phyloP scores from a whole-genome alignment of 1,140 invertebrate genomes.

The Ceratina australensis region DNA sequence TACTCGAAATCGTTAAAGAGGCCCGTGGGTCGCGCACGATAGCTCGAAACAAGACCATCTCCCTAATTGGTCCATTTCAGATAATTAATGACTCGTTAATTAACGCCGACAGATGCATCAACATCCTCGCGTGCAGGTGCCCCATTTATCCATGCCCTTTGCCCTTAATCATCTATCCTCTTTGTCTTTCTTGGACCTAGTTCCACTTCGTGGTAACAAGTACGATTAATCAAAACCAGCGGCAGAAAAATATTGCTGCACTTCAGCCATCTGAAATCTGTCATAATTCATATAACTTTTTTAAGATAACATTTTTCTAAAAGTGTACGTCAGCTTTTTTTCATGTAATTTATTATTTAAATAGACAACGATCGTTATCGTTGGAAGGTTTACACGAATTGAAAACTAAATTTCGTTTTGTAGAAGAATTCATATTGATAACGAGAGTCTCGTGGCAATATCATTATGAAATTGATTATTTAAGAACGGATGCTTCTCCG shows the following conservation, averaged over 20 bases:
- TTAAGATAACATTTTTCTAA: no score
- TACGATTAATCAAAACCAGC: slow-evolving; percentile 9
- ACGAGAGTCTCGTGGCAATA: no score
- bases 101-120: slow-evolving; percentile 56
- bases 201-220: slow-evolving; percentile 23
- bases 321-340: no score
- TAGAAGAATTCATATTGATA: no score
- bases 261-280: not conserved
- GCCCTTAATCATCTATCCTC: not conserved
- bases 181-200: not conserved
- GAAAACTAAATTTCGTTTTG: no score
- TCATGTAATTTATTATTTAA: no score
- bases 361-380: no score
- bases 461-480: no score
- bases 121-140: slow-evolving; percentile 27
- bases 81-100: slow-evolving; percentile 65
- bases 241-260: not conserved
- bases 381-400: no score
- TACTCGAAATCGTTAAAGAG: not conserved
- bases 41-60: not conserved
- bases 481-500: no score
- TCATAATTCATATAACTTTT: not conserved
- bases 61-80: slow-evolving; percentile 61
- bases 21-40: not conserved
- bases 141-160: slow-evolving; percentile 11